Conservation (phyloP, 2,888 invertebrate species). For the Thymelicus lineola region DNA sequence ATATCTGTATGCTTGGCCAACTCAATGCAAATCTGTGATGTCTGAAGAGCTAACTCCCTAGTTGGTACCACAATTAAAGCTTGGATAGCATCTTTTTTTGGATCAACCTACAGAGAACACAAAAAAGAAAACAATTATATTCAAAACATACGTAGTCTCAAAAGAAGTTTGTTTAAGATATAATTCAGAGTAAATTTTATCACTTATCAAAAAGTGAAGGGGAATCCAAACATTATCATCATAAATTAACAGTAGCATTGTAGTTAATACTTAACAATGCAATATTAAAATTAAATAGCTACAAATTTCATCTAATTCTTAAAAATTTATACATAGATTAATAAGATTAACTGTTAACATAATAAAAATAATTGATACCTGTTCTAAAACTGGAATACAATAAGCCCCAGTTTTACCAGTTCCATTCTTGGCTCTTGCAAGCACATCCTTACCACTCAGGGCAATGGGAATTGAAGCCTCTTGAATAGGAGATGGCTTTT, state of each 20-base stretch:
- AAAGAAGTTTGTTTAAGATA: background rate
- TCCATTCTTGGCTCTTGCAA: constrained; percentile 99
- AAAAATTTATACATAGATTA: background rate
- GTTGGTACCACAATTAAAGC: constrained; percentile 99
- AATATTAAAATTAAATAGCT: background rate
- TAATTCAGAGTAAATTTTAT: constrained; percentile 61
- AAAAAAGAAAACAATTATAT: constrained; percentile 1
- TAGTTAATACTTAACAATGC: constrained; percentile 4
- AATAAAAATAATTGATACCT: constrained; percentile 69
- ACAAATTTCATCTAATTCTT: background rate
- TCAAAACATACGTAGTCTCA: background rate
- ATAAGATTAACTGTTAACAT: constrained; percentile 11
- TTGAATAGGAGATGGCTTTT: constrained; percentile 99
- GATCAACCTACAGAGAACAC: constrained; percentile 88
- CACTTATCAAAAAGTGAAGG: constrained; percentile 82
- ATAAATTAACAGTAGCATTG: constrained; percentile 48
- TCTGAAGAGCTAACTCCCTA: constrained; percentile 98
- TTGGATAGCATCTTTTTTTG: constrained; percentile 96
- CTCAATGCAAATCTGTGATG: constrained; percentile 99
- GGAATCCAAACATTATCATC: constrained; percentile 82
- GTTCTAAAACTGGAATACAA: constrained; percentile 99
- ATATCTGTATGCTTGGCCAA: constrained; percentile 98
- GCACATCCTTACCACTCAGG: constrained; percentile 97
- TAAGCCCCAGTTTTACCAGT: constrained; percentile 99
- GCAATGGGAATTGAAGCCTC: constrained; percentile 99